Base-by-base conservation (phyloP, 2,888 invertebrate species). In the Thalpophila matura region DNA sequence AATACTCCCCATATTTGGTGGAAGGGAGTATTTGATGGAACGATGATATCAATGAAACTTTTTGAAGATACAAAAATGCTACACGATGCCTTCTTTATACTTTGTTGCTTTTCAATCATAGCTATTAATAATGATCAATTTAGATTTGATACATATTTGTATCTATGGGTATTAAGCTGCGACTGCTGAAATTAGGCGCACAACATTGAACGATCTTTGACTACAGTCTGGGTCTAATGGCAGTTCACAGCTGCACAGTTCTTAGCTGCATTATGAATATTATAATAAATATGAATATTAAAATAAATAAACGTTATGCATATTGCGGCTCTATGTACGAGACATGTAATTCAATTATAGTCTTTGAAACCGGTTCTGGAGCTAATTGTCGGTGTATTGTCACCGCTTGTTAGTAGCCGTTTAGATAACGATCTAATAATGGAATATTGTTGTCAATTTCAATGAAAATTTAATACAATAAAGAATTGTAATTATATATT, bases 341-440 rank as follows among this genome's bases (percentile, higher is more conserved):
- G 42, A 1, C 9, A 24, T 42, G 31, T 66, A 54, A 66, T 67
- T 67, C 38, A 57, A 74, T 66, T 54, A 18, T 38, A 38, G 38
- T 43, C 47, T 57, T 26, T 4, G 16, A 3, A 55, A 74, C 78
- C 62, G 47, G 74, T 67, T 50, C 37, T 40, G 12, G n/a, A n/a
- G 27, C 7, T 59, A 73, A 72, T 47, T 57, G 37, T 58, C 16
- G 12, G 4, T 20, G 49, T 43, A 72, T 42, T 73, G 74, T 77
- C 79, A 54, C 49, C n/a, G 38, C 20, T 49, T 59, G 46, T 53
- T 61, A 42, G 53, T 27, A 27, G 14, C 12, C n/a, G 27, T 29
- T 16, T 33, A 43, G 56, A 73, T 65, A 65, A 65, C 12, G 16
- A 74, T 73, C 58, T 26, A 7, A 26, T 53, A 31, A 43, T 57